Base-by-base conservation (phyloP, 2,888 invertebrate genomes). In the Drosophila paranaensis region DNA sequence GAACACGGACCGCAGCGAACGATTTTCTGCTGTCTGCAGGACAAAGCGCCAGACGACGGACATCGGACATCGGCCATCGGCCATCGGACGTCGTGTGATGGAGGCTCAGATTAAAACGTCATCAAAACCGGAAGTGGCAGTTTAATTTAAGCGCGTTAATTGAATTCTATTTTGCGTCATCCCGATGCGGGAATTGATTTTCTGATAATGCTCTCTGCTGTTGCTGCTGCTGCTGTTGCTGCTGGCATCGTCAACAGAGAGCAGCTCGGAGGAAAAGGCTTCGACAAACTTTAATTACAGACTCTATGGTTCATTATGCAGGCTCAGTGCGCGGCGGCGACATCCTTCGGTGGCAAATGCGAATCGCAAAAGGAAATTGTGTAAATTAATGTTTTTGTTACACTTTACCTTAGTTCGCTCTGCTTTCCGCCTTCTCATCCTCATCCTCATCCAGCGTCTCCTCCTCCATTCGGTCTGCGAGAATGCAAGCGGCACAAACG, bases 61-160 rank as follows among this genome's bases (percentile, higher is more conserved):
- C 3, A 1, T 1, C 14, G 35, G 48, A n/a, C 9, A 10, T 9
- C n/a, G 27, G 27, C n/a, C 6, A 6, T 3, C 16, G 42, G 9
- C 16, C 9, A 8, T 1, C 45, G 46, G 14, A 14, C 14, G 46
- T 27, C 48, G 48, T 10, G n/a, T 60, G 55, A 37, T 50, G 70
- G 57, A 27, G 66, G 60, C 68, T 71, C 71, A 78, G 83, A 88
- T 91, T 89, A 90, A 89, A 91, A 82, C 81, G 86, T 89, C 91
- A 88, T 84, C 90, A 84, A 90, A 91, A 86, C 86, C 91, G 90
- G 90, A 89, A 90, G 91, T 90, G 91, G 91, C 91, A 91, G 91
- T 85, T 90, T 91, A 89, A 90, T 91, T 91, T 89, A 89, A 88
- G 67, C 79, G 88, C 90, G 89, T 90, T 90, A 90, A 90, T 90